These are phyloP conservation scores for Nipponacmea schrenckii DNA, from an alignment of 2,888 invertebrate genomes.

Conservation along the genomic window DNA sequence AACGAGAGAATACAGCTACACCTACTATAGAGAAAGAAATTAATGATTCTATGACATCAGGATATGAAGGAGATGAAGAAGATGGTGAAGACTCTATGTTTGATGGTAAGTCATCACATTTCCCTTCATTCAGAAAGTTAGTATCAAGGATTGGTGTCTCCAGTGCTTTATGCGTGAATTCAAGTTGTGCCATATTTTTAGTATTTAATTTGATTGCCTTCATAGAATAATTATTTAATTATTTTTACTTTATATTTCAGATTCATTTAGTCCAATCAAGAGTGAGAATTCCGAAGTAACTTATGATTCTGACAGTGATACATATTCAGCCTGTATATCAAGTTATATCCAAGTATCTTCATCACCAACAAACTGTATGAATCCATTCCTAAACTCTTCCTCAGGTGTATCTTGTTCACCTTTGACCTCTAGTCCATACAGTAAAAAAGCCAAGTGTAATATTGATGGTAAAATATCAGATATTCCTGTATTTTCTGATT, in stretches of 20 bases:
- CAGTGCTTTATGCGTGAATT: too few relatives aligned
- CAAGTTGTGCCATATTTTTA: too few relatives aligned
- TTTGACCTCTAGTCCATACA: conserved; percentile 8
- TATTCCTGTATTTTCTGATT: not conserved
- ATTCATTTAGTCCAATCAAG: conserved; percentile 20
- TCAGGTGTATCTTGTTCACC: conserved; percentile 32
- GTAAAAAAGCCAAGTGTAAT: conserved; percentile 18
- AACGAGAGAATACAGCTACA: conserved; percentile 40
- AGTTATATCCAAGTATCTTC: conserved; percentile 14
- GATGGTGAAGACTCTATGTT: conserved; percentile 48
- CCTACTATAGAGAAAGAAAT: conserved; percentile 37
- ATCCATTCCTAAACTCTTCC: conserved; percentile 17
- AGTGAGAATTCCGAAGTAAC: conserved; percentile 21
- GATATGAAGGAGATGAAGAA: conserved; percentile 60
- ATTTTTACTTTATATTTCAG: conserved; percentile 12
- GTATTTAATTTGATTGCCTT: too few relatives aligned
- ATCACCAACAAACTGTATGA: not conserved
- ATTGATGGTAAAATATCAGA: not conserved
- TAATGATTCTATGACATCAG: conserved; percentile 52
- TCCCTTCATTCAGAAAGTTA: too few relatives aligned
- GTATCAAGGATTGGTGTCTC: too few relatives aligned
- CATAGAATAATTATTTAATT: not conserved
- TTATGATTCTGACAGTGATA: conserved; percentile 22
- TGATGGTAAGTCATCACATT: conserved; percentile 18
- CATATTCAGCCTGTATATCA: conserved; percentile 20